Percentiles rank a stretch among this genome's conserved stretches.
These are phyloP conservation scores for Parasteatoda lunata DNA, from an alignment of 2,888 invertebrate species.

Conservation along the genomic window DNA sequence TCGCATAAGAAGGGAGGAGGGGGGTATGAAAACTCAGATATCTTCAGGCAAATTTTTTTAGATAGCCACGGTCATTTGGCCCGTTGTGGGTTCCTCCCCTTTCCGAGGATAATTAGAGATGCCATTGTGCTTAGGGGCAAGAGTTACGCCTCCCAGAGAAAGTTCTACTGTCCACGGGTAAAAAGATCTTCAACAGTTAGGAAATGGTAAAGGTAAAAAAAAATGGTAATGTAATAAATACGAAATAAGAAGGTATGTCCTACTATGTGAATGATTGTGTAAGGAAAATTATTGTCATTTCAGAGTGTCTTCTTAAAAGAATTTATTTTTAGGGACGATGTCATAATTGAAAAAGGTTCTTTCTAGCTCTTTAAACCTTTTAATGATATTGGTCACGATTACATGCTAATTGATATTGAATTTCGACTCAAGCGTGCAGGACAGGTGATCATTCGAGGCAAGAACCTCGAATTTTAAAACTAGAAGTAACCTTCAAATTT, in stretches of 20 bases:
- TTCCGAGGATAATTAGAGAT: conserved; percentile 52
- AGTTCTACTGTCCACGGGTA: conserved; percentile 25
- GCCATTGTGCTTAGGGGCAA: conserved; percentile 44
- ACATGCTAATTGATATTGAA: too few species aligned
- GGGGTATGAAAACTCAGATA: not conserved
- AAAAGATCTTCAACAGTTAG: not conserved
- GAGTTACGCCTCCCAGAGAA: conserved; percentile 36
- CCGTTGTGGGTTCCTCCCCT: conserved; percentile 54
- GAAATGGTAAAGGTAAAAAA: conserved; percentile 22
- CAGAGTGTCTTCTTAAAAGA: conserved; percentile 50
- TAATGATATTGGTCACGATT: too few species aligned
- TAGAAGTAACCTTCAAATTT: too few species aligned
- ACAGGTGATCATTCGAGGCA: too few species aligned
- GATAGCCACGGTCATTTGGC: conserved; percentile 63
- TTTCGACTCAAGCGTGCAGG: too few species aligned
- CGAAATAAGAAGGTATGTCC: conserved; percentile 62
- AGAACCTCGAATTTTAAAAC: too few species aligned
- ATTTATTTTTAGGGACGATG: conserved; percentile 17
- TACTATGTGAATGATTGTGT: conserved; percentile 66
- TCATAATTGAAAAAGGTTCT: conserved; percentile 5
- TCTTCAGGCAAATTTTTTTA: not conserved
- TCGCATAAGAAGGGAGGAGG: conserved; percentile 8
- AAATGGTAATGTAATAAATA: conserved; percentile 62
- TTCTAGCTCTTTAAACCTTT: not conserved
- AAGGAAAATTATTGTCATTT: conserved; percentile 65